Evolutionary conservation across 37 sponge, comb jelly and placozoan species (phyloP).

Genomic region (Halisarca cf. caerulea): DNA sequence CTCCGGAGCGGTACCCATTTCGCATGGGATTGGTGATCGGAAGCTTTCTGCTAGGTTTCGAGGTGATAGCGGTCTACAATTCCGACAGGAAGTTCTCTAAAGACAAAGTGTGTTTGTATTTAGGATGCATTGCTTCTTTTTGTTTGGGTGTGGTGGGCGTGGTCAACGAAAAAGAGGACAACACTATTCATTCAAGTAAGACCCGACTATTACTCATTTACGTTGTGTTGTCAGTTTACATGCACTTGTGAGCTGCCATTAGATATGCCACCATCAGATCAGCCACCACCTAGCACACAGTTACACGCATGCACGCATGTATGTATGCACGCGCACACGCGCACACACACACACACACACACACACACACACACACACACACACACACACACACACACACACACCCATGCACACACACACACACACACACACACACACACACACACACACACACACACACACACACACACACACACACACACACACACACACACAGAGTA

Average conservation of each 20-base stretch:
- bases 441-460: neutral
- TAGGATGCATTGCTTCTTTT: neutral
- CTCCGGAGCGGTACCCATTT: constrained; percentile 82
- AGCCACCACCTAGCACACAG: too few relatives aligned
- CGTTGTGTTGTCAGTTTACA: neutral
- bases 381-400: neutral
- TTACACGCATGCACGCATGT: too few relatives aligned
- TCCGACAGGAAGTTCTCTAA: constrained; percentile 23
- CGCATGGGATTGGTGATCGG: constrained; percentile 66
- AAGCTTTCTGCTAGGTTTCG: constrained; percentile 29
- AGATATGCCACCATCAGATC: too few relatives aligned
- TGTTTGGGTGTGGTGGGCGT: constrained; percentile 21
- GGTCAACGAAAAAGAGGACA: constrained; percentile 67
- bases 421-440: neutral
- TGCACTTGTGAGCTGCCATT: too few relatives aligned
- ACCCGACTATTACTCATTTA: neutral
- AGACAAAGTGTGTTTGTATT: constrained; percentile 9
- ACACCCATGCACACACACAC: neutral
- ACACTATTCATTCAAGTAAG: constrained; percentile 11
- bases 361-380: neutral
- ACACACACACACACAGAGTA: neutral
- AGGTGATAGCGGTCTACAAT: constrained; percentile 34
- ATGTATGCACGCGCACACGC: too few relatives aligned
- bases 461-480: neutral
- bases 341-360: too few relatives aligned